A percentile compares a stretch with the other conserved stretches of the same genome.
phyloP scores from a whole-genome alignment of 30 jellyfish, hydroid and myxozoan species.

The Chrysaora quinquecirrha region DNA sequence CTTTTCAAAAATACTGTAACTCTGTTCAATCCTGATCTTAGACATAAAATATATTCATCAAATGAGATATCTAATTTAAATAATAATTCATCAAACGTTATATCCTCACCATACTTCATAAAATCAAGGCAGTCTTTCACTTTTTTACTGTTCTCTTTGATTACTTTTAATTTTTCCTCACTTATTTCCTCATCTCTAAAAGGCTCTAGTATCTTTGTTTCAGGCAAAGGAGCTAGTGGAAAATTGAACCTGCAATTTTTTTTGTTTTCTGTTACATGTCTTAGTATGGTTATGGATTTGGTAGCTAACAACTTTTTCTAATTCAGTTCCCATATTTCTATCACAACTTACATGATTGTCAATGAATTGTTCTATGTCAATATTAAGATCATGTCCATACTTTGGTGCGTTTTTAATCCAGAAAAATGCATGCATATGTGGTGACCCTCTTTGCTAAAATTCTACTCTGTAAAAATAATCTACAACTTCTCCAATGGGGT shows the following conservation, averaged over 20 bases:
- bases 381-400: neutral
- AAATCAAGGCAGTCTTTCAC: neutral
- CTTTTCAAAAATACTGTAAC: neutral
- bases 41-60: neutral
- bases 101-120: slow-evolving; percentile 33
- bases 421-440: slow-evolving; percentile 39
- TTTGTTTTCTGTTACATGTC: slow-evolving; percentile 38
- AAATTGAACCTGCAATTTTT: slow-evolving; percentile 46
- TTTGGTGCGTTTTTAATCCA: slow-evolving; percentile 36
- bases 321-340: neutral
- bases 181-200: neutral
- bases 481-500: slow-evolving; percentile 15
- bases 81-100: slow-evolving; percentile 10
- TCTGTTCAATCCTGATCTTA: slow-evolving; percentile 1
- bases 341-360: slow-evolving; percentile 28
- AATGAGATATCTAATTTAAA: neutral
- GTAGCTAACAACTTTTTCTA: neutral
- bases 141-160: neutral
- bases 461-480: slow-evolving; percentile 28
- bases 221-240: slow-evolving; percentile 36
- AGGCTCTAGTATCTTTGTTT: slow-evolving; percentile 23
- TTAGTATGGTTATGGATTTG: slow-evolving; percentile 65
- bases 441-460: slow-evolving; percentile 51
- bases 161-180: neutral
- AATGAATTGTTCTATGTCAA: slow-evolving; percentile 12